Conservation (phyloP, 2,797 vertebrate genomes). For the Brotula barbata region DNA sequence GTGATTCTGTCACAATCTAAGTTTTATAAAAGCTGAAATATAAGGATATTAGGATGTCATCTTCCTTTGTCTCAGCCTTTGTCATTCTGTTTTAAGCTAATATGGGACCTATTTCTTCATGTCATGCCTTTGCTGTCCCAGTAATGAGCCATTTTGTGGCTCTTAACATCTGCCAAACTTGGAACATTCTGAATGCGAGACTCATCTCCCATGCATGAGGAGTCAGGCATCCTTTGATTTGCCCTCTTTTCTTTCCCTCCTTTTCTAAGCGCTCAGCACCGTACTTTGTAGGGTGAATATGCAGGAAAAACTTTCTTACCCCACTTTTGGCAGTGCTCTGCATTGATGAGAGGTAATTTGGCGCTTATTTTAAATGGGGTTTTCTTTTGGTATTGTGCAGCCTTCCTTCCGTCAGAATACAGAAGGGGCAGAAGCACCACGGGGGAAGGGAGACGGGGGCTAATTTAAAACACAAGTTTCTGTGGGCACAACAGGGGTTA, state of each 20-base stretch:
- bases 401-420: slow-evolving; percentile 14
- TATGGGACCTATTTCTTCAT: slow-evolving; percentile 57
- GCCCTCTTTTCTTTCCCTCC: slow-evolving; percentile 60
- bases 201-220: slow-evolving; percentile 72
- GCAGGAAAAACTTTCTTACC: slow-evolving; percentile 57
- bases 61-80: slow-evolving; percentile 52
- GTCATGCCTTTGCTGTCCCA: slow-evolving; percentile 62
- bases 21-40: slow-evolving; percentile 61
- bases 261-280: slow-evolving; percentile 45
- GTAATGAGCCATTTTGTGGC: slow-evolving; percentile 74
- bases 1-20: slow-evolving; percentile 55
- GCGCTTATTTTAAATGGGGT: slow-evolving; percentile 53
- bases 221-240: slow-evolving; percentile 71
- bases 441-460: slow-evolving; percentile 16
- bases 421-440: slow-evolving; percentile 22
- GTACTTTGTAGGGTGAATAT: slow-evolving; percentile 49
- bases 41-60: slow-evolving; percentile 54
- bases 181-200: slow-evolving; percentile 66
- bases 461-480: slow-evolving; percentile 67
- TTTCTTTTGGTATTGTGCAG: slow-evolving; percentile 39
- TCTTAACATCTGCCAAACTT: slow-evolving; percentile 76
- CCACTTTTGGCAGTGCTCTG: slow-evolving; percentile 46
- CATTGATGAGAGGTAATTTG: slow-evolving; percentile 64
- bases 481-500: slow-evolving; percentile 54
- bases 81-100: slow-evolving; percentile 68